A percentile compares a stretch with the other conserved stretches of the same genome.
phyloP scores from a whole-genome alignment of 2,888 invertebrate genomes.

The Himalopsyche kuldschensis region DNA sequence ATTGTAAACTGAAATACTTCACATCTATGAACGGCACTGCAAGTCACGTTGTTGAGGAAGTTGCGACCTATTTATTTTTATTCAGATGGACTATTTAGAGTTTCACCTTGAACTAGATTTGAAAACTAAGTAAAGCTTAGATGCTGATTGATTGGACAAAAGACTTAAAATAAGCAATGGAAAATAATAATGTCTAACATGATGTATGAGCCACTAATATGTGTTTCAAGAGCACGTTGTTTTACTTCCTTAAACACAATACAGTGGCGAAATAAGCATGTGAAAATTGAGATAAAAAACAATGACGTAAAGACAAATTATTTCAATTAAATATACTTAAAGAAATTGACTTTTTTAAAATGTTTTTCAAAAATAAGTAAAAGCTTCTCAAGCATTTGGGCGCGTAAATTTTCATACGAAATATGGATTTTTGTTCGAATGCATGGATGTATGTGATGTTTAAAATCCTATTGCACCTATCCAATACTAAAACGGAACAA shows the following conservation, averaged over 20 bases:
- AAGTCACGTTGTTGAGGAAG: slow-evolving; percentile 6
- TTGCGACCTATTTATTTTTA: slow-evolving; percentile 15
- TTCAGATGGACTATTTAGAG: slow-evolving; percentile 6
- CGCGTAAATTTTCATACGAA: too few relatives aligned
- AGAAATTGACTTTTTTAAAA: too few relatives aligned
- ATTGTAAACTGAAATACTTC: neutral
- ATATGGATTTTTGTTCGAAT: too few relatives aligned
- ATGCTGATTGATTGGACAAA: neutral
- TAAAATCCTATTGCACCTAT: too few relatives aligned
- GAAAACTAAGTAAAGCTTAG: neutral
- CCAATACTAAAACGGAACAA: too few relatives aligned
- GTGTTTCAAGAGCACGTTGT: neutral
- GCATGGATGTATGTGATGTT: too few relatives aligned
- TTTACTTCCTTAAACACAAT: neutral
- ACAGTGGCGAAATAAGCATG: too few relatives aligned
- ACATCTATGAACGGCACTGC: neutral
- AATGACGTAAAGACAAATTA: too few relatives aligned
- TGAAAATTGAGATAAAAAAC: too few relatives aligned
- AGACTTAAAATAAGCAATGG: neutral
- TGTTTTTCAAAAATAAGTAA: too few relatives aligned
- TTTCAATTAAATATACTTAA: too few relatives aligned
- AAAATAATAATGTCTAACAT: neutral
- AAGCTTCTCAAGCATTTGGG: too few relatives aligned
- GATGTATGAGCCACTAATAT: neutral
- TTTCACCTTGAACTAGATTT: slow-evolving; percentile 15